phyloP scores from a whole-genome alignment of 2,888 invertebrate genomes.

The Gerris lacustris region DNA sequence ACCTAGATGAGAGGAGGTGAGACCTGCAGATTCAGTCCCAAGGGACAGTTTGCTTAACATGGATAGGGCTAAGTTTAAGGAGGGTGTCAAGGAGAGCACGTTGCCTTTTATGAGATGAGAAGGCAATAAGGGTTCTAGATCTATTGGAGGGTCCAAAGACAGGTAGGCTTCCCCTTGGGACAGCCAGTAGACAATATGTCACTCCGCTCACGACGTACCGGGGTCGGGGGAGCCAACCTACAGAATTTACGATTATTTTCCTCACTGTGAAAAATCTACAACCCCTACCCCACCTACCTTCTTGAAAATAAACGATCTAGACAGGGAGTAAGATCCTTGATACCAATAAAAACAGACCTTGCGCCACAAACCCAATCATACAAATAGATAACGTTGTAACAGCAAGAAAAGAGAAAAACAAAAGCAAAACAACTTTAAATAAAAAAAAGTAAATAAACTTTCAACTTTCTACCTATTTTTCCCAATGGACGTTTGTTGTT shows the following conservation, averaged over 20 bases:
- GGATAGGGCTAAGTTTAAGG: neutral
- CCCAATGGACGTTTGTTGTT: no score
- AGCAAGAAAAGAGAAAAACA: no score
- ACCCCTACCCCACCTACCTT: neutral
- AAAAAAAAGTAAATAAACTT: no score
- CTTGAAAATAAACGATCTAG: neutral
- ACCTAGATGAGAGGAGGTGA: no score
- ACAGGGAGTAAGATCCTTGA: neutral
- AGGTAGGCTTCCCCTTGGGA: neutral
- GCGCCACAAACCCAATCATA: neutral
- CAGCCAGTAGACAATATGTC: neutral
- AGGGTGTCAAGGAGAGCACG: neutral
- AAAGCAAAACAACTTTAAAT: no score
- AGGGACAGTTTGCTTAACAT: neutral
- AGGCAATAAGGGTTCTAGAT: neutral
- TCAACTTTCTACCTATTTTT: no score
- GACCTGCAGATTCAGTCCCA: neutral
- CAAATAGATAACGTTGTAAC: no score
- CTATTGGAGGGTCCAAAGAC: neutral
- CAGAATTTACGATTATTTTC: conserved; percentile 1
- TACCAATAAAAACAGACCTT: neutral
- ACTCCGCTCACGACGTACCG: neutral
- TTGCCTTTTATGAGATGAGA: conserved; percentile 1
- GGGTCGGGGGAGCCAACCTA: neutral
- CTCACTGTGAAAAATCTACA: conserved; percentile 1